Conservation (phyloP, 2,888 invertebrate species). For the Drosophila ezoana region DNA sequence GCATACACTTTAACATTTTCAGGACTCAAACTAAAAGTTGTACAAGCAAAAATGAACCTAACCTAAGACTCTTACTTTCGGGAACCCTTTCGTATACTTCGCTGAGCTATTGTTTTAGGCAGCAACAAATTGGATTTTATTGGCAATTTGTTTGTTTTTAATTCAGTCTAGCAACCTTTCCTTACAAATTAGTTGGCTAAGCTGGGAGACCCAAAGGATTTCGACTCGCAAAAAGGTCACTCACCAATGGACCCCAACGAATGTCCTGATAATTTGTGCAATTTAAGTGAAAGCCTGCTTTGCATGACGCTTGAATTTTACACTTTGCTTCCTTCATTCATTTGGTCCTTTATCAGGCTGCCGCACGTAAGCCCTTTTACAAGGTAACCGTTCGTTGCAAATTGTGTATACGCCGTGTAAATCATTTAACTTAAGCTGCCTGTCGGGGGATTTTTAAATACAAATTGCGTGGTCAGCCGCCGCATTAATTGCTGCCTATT, state of each 20-base stretch:
- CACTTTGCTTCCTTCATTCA: neutral
- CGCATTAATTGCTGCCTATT: conserved; percentile 58
- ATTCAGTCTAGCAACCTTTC: conserved; percentile 51
- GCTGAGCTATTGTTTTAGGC: conserved; percentile 68
- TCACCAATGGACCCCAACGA: conserved; percentile 34
- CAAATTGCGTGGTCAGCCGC: conserved; percentile 60
- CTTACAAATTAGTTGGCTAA: conserved; percentile 57
- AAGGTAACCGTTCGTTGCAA: conserved; percentile 27
- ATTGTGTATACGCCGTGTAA: conserved; percentile 58
- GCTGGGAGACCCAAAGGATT: conserved; percentile 2
- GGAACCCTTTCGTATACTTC: conserved; percentile 8
- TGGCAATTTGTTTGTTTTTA: conserved; percentile 71
- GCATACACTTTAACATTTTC: neutral
- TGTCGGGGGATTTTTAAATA: conserved; percentile 33
- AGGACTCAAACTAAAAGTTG: conserved; percentile 31
- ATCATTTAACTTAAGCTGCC: conserved; percentile 63
- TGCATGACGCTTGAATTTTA: neutral
- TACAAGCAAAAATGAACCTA: conserved; percentile 39
- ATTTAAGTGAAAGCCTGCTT: conserved; percentile 32
- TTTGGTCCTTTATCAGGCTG: conserved; percentile 1
- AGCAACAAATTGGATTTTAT: conserved; percentile 61
- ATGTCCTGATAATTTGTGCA: conserved; percentile 53
- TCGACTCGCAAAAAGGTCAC: conserved; percentile 37
- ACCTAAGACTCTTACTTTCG: conserved; percentile 26
- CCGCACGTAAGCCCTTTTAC: conserved; percentile 44